Conservation (phyloP, 2,888 invertebrate genomes). For the Caenorhabditis afra region DNA sequence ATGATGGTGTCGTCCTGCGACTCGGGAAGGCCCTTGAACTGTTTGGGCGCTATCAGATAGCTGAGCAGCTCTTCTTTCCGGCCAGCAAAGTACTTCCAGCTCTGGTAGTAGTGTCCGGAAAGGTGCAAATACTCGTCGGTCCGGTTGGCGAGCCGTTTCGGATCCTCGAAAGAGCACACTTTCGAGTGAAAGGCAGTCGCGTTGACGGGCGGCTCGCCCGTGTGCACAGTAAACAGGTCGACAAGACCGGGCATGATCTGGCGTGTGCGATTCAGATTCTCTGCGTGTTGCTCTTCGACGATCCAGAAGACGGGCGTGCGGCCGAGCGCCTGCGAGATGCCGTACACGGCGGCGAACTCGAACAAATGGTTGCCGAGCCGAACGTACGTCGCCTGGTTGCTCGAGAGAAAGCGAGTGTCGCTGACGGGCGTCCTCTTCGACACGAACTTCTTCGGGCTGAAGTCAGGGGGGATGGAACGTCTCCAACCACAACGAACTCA, state of each 20-base stretch:
- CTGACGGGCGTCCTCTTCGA: no score
- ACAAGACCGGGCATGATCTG: background rate
- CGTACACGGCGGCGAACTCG: constrained; percentile 1
- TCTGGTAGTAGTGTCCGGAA: background rate
- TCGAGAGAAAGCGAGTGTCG: no score
- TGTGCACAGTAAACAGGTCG: background rate
- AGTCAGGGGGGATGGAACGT: no score
- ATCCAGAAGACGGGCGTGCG: constrained; percentile 5
- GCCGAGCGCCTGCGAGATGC: background rate
- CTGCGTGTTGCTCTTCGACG: background rate
- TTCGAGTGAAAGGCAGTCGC: background rate
- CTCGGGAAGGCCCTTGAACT: background rate
- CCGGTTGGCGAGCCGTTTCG: background rate
- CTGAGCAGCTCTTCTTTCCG: background rate
- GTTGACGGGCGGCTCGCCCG: background rate
- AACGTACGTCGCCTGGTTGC: no score
- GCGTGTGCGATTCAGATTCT: background rate
- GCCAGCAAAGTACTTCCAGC: constrained; percentile 8
- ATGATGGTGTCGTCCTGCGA: background rate
- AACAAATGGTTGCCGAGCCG: constrained; percentile 5
- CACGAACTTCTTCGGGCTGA: no score
- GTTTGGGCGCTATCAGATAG: background rate
- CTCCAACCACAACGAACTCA: no score
- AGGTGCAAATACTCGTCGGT: constrained; percentile 7
- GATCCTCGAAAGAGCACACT: background rate